A percentile compares a stretch with the other conserved stretches of the same genome.
Conservation (phyloP, 2,113 vertebrate species). For the Trichechus manatus region DNA sequence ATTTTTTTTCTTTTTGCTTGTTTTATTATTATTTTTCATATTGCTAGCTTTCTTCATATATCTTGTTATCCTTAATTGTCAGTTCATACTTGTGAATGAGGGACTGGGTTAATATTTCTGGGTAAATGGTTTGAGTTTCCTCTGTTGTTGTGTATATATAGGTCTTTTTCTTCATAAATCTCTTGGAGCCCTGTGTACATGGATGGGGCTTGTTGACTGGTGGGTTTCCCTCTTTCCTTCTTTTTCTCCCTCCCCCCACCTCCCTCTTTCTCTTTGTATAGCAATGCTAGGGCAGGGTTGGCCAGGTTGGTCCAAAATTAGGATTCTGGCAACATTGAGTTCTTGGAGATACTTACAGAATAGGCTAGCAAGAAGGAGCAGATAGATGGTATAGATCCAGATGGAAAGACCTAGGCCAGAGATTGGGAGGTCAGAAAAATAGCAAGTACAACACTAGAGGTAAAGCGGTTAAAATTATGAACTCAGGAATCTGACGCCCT, state of each 20-base stretch:
- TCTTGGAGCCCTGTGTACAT: neutral
- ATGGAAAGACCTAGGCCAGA: neutral
- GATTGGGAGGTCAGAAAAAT: neutral
- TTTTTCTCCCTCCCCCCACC: no score
- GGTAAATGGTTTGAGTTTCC: neutral
- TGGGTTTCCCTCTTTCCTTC: neutral
- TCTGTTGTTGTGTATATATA: neutral
- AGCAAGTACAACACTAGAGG: neutral
- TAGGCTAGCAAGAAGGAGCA: neutral
- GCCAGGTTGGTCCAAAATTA: neutral
- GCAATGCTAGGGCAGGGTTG: no score
- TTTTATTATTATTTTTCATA: neutral
- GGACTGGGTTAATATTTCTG: neutral
- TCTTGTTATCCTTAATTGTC: neutral
- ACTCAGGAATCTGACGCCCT: neutral
- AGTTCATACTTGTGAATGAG: neutral
- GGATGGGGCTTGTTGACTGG: neutral
- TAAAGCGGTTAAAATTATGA: conserved; percentile 9
- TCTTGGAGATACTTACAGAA: neutral
- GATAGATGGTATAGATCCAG: neutral
- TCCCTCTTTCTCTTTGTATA: neutral
- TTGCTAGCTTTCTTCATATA: neutral
- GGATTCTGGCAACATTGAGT: neutral
- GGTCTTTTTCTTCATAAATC: conserved; percentile 37
- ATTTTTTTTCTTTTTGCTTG: neutral